phyloP scores from a whole-genome alignment of 2,113 vertebrate species.

The Nycticorax nycticorax region DNA sequence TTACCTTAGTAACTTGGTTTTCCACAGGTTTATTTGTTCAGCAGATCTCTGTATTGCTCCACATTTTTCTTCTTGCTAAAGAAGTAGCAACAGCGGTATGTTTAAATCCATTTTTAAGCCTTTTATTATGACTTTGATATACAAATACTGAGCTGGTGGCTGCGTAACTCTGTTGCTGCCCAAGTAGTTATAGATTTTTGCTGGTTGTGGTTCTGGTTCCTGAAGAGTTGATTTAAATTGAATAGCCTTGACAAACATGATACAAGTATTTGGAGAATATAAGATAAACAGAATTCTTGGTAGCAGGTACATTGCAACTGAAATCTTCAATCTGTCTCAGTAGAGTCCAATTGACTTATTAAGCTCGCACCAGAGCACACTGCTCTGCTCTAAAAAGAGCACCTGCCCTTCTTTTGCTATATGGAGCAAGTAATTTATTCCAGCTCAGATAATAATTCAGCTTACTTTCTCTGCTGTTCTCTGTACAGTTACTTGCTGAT shows the following conservation, averaged over 20 bases:
- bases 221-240: conserved; percentile 1
- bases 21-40: not conserved
- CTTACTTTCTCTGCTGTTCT: not conserved
- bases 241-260: not conserved
- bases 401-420: not conserved
- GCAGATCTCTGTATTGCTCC: not conserved
- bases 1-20: not conserved
- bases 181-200: not conserved
- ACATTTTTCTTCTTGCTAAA: not conserved
- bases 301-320: not conserved
- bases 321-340: not conserved
- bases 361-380: not conserved
- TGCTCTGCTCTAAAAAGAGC: not conserved
- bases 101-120: conserved; percentile 1
- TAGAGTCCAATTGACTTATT: not conserved
- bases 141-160: not conserved
- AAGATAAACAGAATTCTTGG: not conserved
- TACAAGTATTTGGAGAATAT: not conserved
- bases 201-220: not conserved
- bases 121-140: not conserved
- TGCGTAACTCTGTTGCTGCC: not conserved
- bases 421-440: not conserved
- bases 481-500: not conserved
- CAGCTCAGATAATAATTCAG: not conserved
- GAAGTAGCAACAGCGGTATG: not conserved